Percentiles rank a stretch among this genome's conserved stretches.
Conservation (phyloP, 2,113 vertebrate genomes). For the Miniopterus natalensis region DNA sequence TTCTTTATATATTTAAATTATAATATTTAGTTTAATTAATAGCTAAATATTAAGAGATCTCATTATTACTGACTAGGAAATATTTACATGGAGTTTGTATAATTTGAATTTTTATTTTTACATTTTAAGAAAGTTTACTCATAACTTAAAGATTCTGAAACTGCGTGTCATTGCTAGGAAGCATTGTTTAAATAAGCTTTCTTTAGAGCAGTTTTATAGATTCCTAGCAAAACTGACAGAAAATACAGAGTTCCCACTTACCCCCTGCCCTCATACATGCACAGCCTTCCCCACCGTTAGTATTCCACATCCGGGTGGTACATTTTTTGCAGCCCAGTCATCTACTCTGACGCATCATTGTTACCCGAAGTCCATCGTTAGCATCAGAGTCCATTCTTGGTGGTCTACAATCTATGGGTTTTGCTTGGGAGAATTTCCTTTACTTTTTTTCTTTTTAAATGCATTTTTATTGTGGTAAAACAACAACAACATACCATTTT, state of each 20-base stretch:
- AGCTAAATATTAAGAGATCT: background rate
- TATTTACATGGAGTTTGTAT: background rate
- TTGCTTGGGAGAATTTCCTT: background rate
- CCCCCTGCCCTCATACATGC: fast-evolving
- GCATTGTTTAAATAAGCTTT: background rate
- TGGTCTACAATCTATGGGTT: background rate
- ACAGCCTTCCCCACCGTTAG: background rate
- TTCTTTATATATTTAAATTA: background rate
- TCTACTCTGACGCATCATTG: background rate
- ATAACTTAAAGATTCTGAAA: background rate
- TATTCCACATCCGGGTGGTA: background rate
- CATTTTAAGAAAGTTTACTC: background rate
- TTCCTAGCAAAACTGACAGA: background rate
- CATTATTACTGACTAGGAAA: background rate
- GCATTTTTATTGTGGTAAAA: background rate
- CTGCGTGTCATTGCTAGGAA: background rate
- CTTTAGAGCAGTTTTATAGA: background rate
- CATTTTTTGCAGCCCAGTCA: background rate
- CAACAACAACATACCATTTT: background rate
- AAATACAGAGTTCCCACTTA: background rate
- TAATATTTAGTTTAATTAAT: background rate
- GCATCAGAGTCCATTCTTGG: background rate
- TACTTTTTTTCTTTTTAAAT: background rate
- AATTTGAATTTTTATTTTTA: background rate
- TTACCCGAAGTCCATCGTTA: background rate